Evolutionary conservation across 2,797 vertebrate genomes (phyloP), one percentile per base, ranked within the genome.

Genomic region (Crenuchus spilurus): DNA sequence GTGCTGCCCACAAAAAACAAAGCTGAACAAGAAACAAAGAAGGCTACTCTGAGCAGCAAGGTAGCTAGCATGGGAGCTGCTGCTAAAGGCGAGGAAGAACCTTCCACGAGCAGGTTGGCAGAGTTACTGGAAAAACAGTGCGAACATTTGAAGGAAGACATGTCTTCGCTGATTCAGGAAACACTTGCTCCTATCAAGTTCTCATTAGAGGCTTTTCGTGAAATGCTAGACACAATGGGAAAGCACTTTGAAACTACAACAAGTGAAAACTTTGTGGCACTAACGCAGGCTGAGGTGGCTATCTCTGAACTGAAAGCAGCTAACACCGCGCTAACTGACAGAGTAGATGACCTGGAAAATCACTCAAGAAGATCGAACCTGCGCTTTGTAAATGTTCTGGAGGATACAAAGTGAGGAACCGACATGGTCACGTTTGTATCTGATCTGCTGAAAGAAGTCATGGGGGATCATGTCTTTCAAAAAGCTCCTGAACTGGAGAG

Each of bases 11-110:
- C n/a, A n/a, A n/a, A n/a, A n/a, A n/a, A n/a, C n/a, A n/a, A n/a
- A n/a, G n/a, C n/a, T 46, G 11, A 39, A 11, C 9, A 39, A 11
- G 37, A 39, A 1, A 39, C 37, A 11, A 39, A 39, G 1, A 39
- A 66, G 22, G n/a, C n/a, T n/a, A n/a, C 57, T 35, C 49, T 62
- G 22, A 24, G 66, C 55, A 74, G 64, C 28, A 30, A 75, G 60
- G 46, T 51, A 66, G 57, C 72, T 41, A 78, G 77, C 76, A 72
- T 65, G 80, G 28, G 48, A n/a, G 49, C 13, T 26, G 49, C 4
- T 31, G 28, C 42, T 48, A 55, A 46, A 46, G 3, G 16, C 10
- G 37, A 4, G 37, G 44, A 48, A 18, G n/a, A n/a, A n/a, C n/a
- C n/a, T n/a, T n/a, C n/a, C n/a, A n/a, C n/a, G n/a, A n/a, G n/a